These are phyloP conservation scores for Malurus alboscapulatus DNA, from an alignment of 2,113 vertebrate species.

Conservation along the genomic window DNA sequence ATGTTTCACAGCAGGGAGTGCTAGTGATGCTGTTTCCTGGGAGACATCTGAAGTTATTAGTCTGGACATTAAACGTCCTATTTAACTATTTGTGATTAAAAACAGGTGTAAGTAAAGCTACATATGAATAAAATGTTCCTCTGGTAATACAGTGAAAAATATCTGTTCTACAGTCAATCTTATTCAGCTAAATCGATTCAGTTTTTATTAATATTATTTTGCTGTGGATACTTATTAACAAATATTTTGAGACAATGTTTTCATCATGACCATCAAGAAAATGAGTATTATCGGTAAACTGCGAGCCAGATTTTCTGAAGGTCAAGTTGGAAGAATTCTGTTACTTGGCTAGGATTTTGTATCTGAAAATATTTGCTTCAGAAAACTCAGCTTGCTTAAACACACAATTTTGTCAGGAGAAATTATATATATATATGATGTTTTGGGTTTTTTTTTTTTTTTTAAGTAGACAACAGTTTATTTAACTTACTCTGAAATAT, in stretches of 20 bases:
- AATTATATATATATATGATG: not conserved
- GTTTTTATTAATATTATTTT: not conserved
- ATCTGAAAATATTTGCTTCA: not conserved
- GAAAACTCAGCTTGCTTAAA: not conserved
- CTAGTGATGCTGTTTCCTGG: not conserved
- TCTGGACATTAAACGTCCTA: conserved; percentile 2
- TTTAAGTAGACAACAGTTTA: not conserved
- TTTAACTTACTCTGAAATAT: not conserved
- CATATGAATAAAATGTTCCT: not conserved
- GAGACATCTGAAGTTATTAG: not conserved
- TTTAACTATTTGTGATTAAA: conserved; percentile 12
- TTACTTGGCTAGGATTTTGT: not conserved
- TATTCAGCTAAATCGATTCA: not conserved
- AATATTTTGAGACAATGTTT: not conserved
- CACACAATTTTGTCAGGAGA: not conserved
- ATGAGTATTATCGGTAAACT: not conserved
- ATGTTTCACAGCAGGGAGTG: not conserved
- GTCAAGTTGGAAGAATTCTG: not conserved
- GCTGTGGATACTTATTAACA: not conserved
- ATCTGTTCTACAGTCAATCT: not conserved
- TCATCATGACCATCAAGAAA: not conserved
- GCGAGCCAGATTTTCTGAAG: not conserved
- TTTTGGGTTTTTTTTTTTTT: not conserved
- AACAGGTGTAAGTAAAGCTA: not conserved
- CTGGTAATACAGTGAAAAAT: not conserved